A percentile compares a stretch with the other conserved stretches of the same genome.
Conservation (phyloP, 2,113 vertebrate species). For the Pygathrix nemaeus region DNA sequence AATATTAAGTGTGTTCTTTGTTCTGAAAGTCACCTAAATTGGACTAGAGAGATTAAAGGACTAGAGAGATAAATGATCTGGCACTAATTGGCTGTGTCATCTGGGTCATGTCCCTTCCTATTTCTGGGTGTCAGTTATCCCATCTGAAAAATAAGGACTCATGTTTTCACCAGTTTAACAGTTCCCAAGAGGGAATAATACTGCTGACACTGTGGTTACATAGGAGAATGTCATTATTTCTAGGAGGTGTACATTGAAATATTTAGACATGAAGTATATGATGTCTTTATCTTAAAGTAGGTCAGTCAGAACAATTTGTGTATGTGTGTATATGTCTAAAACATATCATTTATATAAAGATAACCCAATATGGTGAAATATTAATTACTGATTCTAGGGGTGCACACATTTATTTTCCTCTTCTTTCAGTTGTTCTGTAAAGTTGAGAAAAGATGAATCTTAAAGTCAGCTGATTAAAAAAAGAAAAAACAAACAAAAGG, state of each 20-base stretch:
- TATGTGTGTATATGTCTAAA: neutral
- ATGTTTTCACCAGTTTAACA: slow-evolving; percentile 5
- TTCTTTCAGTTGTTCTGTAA: neutral
- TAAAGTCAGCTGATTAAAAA: neutral
- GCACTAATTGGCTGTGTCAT: neutral
- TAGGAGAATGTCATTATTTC: neutral
- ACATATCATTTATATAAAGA: neutral
- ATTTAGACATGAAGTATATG: neutral
- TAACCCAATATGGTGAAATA: neutral
- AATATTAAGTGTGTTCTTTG: neutral
- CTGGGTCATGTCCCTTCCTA: neutral
- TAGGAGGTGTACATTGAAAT: neutral
- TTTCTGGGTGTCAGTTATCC: neutral
- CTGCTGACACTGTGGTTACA: neutral
- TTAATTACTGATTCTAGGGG: neutral
- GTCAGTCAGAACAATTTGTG: neutral
- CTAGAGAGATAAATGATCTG: neutral
- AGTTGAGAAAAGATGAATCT: neutral
- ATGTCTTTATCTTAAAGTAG: neutral
- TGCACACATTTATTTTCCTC: neutral
- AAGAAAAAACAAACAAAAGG: neutral
- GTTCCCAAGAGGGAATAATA: neutral
- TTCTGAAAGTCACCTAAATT: neutral
- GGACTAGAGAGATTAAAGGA: too few relatives aligned
- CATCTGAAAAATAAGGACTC: neutral